Base-by-base conservation (phyloP, 2,888 invertebrate genomes). In the Pollenia labialis region DNA sequence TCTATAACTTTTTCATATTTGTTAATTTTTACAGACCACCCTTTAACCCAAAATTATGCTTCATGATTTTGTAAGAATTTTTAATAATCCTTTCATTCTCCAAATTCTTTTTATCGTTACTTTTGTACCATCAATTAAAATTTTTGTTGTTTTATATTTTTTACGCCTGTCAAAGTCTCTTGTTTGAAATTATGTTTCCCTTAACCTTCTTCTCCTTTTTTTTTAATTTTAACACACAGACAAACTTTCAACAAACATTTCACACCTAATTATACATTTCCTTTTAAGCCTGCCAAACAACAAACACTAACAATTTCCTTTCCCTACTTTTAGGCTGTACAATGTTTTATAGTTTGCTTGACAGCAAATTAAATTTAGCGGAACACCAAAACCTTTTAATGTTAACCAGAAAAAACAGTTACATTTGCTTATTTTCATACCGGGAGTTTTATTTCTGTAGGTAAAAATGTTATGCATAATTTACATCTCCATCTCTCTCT, bases 221-320 rank as follows among this genome's bases (percentile, higher is more conserved):
- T 16, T 52, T 52, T 16, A 6, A 32, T 32, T 32, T 32, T 32
- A 32, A 23, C 3, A 11, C 9, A 6, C 9, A 50, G 18, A 14
- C 9, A 76, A 40, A 52, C n/a, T 18, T 64, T 64, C 10, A 16
- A 0, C 46, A 42, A 32, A 80, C 69, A 54, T 4, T 76, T 76
- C 71, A 66, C 71, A 81, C 71, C 66, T 85, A 85, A 81, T 85
- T 81, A 85, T 48, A 69, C 64, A 54, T 44, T 71, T 60, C 42
- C 16, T 10, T 56, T 23, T 48, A 23, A 62, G 7, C 18, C n/a
- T 18, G 42, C 40, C 40, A 40, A 44, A 40, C 18, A 50, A 32
- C 62, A 71, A 2, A 54, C 4, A 14, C 32, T 32, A 32, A 32
- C 32, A n/a, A 54, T 76, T 48, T 18, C 12, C 23, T 14, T 9